Percentiles rank a stretch among this genome's conserved stretches.
Conservation (phyloP, 2,797 vertebrate genomes). For the Premnoplex brunnescens region DNA sequence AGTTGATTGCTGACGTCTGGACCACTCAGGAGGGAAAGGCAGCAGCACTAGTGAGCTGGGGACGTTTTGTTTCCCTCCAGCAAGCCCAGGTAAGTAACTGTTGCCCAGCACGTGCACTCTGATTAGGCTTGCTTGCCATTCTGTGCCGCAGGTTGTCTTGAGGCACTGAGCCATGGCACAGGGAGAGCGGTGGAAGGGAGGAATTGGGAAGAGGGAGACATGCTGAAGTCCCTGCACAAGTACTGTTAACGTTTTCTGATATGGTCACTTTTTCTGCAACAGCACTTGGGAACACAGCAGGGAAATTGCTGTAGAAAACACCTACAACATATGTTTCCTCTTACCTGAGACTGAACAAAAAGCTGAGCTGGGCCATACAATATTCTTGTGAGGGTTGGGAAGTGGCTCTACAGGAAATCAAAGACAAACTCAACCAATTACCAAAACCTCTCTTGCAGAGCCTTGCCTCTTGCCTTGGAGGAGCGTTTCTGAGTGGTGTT, state of each 20-base stretch:
- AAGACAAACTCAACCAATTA: not conserved
- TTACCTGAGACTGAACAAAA: not conserved
- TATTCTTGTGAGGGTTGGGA: not conserved
- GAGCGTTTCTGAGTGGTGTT: slow-evolving; percentile 86
- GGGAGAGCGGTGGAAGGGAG: not conserved
- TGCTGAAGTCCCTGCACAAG: too few species aligned
- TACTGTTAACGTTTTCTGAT: not conserved
- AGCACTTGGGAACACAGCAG: not conserved
- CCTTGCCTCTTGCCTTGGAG: slow-evolving; percentile 88
- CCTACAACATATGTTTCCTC: not conserved
- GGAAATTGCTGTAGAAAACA: not conserved
- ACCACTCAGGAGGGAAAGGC: slow-evolving; percentile 74
- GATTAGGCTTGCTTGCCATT: not conserved
- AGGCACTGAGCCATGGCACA: not conserved
- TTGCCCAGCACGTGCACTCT: not conserved
- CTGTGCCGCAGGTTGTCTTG: not conserved
- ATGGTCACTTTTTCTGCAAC: not conserved
- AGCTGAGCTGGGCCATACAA: not conserved
- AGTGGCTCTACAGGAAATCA: not conserved
- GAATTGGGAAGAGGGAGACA: not conserved
- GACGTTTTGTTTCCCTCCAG: slow-evolving; percentile 84
- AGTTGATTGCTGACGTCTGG: slow-evolving; percentile 84
- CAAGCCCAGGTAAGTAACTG: slow-evolving; percentile 76
- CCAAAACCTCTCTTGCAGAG: slow-evolving; percentile 77
- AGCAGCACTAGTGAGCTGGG: slow-evolving; percentile 88